Percentiles rank a stretch among this genome's conserved stretches.
Evolutionary conservation across 2,113 vertebrate species (phyloP).

Genomic region (Psittacara wagleri): DNA sequence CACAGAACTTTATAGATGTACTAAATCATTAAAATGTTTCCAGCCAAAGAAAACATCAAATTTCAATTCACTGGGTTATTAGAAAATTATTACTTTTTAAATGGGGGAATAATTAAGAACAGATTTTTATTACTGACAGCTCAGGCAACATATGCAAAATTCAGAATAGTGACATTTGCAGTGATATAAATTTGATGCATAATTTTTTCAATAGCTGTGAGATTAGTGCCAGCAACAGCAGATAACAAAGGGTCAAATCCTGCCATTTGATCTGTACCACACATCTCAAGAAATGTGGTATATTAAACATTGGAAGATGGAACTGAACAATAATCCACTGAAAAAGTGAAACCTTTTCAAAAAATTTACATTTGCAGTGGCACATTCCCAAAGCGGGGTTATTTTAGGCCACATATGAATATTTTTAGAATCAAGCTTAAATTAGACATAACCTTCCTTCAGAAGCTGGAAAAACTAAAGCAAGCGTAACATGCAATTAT

Average conservation of each 20-base stretch:
- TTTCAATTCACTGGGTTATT: not conserved
- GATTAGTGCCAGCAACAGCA: constrained; percentile 17
- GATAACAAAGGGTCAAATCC: constrained; percentile 14
- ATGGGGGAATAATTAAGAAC: constrained; percentile 33
- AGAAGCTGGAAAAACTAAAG: not conserved
- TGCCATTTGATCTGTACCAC: not conserved
- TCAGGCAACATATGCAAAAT: constrained; percentile 31
- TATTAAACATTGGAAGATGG: not conserved
- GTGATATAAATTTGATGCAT: constrained; percentile 30
- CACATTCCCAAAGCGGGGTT: not conserved
- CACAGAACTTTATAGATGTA: not conserved
- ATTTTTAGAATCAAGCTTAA: constrained; percentile 49
- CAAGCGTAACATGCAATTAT: not conserved
- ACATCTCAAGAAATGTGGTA: not conserved
- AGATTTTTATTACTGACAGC: constrained; percentile 55
- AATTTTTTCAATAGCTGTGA: constrained; percentile 26
- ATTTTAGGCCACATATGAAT: constrained; percentile 27
- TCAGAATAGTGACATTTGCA: constrained; percentile 46
- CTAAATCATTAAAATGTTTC: not conserved
- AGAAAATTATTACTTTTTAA: constrained; percentile 18
- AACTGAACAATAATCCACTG: not conserved
- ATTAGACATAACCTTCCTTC: constrained; percentile 6
- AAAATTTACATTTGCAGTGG: not conserved
- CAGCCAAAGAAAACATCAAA: constrained; percentile 13
- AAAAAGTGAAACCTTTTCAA: not conserved